A percentile compares a stretch with the other conserved stretches of the same genome.
These are phyloP conservation scores for Colaptes auratus DNA, from an alignment of 2,113 vertebrate genomes.

Conservation along the genomic window DNA sequence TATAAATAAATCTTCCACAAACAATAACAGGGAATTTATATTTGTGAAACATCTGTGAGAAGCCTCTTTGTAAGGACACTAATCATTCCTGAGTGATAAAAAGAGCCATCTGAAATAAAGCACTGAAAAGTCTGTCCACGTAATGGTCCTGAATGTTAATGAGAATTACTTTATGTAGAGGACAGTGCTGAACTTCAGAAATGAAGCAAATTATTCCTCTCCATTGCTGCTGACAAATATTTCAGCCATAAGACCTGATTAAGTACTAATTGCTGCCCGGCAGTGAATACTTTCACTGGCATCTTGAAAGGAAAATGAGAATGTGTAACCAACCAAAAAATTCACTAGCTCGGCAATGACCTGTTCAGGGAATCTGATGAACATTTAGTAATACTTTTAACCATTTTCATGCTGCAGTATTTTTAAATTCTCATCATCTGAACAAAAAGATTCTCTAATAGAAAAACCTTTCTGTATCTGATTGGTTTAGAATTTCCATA, in stretches of 20 bases:
- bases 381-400: not conserved
- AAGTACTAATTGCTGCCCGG: constrained; percentile 57
- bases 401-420: not conserved
- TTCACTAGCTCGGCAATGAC: constrained; percentile 4
- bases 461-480: not conserved
- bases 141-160: constrained; percentile 34
- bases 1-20: constrained; percentile 4
- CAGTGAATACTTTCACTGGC: constrained; percentile 41
- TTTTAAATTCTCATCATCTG: not conserved
- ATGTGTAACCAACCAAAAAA: constrained; percentile 61
- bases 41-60: constrained; percentile 31
- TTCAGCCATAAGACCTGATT: constrained; percentile 66
- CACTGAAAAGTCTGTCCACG: constrained; percentile 10
- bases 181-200: constrained; percentile 27
- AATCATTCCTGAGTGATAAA: constrained; percentile 20
- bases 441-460: not conserved
- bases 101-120: constrained; percentile 41
- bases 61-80: not conserved
- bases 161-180: not conserved
- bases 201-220: constrained; percentile 44
- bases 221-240: constrained; percentile 59
- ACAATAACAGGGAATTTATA: constrained; percentile 5
- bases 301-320: constrained; percentile 67
- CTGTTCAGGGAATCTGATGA: constrained; percentile 11
- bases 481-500: not conserved